These are phyloP conservation scores for Dromas ardeola DNA, from an alignment of 2,113 vertebrate species.

Conservation along the genomic window DNA sequence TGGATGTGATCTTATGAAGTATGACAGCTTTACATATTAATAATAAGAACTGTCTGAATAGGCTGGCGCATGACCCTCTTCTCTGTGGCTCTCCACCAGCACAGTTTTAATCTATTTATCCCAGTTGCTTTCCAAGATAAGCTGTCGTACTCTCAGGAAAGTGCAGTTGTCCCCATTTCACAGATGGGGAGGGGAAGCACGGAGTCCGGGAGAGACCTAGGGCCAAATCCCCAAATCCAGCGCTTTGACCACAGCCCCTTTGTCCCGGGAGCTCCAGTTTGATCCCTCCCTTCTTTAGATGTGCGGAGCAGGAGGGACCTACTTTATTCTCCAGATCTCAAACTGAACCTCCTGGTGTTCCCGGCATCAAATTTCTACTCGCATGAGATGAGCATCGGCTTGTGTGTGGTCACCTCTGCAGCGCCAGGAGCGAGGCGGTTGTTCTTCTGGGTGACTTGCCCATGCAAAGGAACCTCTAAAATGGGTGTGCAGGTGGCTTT, in stretches of 20 bases:
- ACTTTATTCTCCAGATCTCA: background rate
- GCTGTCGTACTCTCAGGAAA: background rate
- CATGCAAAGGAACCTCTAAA: background rate
- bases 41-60: slow-evolving; percentile 59
- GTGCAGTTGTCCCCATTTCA: background rate
- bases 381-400: background rate
- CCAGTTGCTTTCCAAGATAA: slow-evolving; percentile 17
- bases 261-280: background rate
- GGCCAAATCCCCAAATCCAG: background rate
- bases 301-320: background rate
- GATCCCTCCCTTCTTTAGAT: background rate
- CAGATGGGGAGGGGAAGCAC: background rate
- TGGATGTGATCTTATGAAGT: slow-evolving; percentile 72
- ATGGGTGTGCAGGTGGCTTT: background rate
- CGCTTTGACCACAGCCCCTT: background rate
- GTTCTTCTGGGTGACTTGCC: background rate
- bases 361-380: background rate
- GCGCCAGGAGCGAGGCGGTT: rapidly evolving
- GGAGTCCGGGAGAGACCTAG: background rate
- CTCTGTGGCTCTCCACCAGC: slow-evolving; percentile 37
- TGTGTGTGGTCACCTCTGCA: background rate
- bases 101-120: slow-evolving; percentile 49
- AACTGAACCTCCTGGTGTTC: background rate
- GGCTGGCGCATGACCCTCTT: slow-evolving; percentile 57
- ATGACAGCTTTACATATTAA: slow-evolving; percentile 72